Percentiles rank a stretch among this genome's conserved stretches.
Conservation (phyloP, 1,140 invertebrate species). For the Dolichoris vasculosae region DNA sequence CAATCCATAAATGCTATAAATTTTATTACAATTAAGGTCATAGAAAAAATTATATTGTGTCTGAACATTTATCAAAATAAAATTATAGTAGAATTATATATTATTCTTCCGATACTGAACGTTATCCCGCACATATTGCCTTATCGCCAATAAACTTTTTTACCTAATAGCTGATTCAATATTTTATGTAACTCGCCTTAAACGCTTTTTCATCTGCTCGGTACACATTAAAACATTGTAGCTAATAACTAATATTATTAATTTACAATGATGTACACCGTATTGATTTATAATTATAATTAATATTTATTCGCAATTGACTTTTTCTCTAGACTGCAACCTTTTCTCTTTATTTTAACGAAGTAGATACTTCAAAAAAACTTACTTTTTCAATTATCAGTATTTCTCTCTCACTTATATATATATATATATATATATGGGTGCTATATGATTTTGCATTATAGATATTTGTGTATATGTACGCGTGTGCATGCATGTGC, state of each 20-base stretch:
- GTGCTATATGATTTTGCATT: not conserved
- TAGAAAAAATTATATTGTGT: not conserved
- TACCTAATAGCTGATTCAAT: not conserved
- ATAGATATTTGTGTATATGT: not conserved
- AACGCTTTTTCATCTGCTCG: not conserved
- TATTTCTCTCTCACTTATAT: constrained; percentile 50
- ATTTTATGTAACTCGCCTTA: not conserved
- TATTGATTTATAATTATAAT: constrained; percentile 58
- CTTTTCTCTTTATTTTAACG: constrained; percentile 50
- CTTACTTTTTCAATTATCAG: constrained; percentile 41
- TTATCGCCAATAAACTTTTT: not conserved
- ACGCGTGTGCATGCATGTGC: not conserved
- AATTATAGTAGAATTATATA: not conserved
- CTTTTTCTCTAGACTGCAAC: constrained; percentile 55
- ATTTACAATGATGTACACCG: constrained; percentile 58
- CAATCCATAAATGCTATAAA: not conserved
- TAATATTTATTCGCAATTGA: constrained; percentile 69
- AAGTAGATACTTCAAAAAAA: constrained; percentile 58
- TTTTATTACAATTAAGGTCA: not conserved
- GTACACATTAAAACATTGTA: constrained; percentile 41
- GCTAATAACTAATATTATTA: constrained; percentile 38
- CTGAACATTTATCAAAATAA: not conserved
- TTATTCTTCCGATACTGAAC: not conserved
- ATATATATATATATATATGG: not conserved
- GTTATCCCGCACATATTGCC: not conserved